Conservation (phyloP, 1,140 invertebrate genomes). For the Drosophila nigrodunni region DNA sequence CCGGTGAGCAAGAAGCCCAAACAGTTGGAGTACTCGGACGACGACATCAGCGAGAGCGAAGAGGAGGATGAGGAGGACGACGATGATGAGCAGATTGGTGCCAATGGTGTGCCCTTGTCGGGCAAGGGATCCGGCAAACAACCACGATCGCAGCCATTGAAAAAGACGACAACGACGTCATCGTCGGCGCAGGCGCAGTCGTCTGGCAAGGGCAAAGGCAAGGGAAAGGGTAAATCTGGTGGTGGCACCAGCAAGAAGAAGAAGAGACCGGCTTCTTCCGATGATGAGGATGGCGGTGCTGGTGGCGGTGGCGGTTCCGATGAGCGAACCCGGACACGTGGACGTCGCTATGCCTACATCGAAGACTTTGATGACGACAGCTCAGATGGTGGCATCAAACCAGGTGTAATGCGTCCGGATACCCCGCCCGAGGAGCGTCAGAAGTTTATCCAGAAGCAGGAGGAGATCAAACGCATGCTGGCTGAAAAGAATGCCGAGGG, state of each 20-base stretch:
- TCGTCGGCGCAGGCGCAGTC: slow-evolving; percentile 49
- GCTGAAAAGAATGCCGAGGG: slow-evolving; percentile 84
- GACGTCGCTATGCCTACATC: slow-evolving; percentile 90
- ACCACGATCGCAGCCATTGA: slow-evolving; percentile 72
- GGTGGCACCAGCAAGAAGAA: slow-evolving; percentile 54
- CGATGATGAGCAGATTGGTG: slow-evolving; percentile 65
- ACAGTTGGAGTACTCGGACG: slow-evolving; percentile 75
- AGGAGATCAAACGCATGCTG: slow-evolving; percentile 84
- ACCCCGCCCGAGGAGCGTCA: slow-evolving; percentile 83
- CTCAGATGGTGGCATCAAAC: slow-evolving; percentile 86
- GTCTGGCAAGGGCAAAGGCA: slow-evolving; percentile 58
- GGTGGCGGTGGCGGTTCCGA: slow-evolving; percentile 85
- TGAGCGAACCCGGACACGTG: slow-evolving; percentile 87
- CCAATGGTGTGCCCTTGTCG: slow-evolving; percentile 54
- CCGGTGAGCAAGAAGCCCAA: slow-evolving; percentile 63
- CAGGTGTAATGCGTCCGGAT: slow-evolving; percentile 79
- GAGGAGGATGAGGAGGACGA: slow-evolving; percentile 75
- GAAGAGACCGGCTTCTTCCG: slow-evolving; percentile 49
- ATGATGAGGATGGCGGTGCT: slow-evolving; percentile 56
- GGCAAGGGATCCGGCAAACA: slow-evolving; percentile 81
- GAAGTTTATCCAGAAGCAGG: slow-evolving; percentile 83
- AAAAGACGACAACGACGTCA: slow-evolving; percentile 44
- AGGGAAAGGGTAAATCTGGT: slow-evolving; percentile 50
- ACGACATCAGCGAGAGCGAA: slow-evolving; percentile 80
- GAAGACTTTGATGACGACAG: slow-evolving; percentile 85